phyloP scores from a whole-genome alignment of 2,888 invertebrate species.

The Rhyacophila evoluta region DNA sequence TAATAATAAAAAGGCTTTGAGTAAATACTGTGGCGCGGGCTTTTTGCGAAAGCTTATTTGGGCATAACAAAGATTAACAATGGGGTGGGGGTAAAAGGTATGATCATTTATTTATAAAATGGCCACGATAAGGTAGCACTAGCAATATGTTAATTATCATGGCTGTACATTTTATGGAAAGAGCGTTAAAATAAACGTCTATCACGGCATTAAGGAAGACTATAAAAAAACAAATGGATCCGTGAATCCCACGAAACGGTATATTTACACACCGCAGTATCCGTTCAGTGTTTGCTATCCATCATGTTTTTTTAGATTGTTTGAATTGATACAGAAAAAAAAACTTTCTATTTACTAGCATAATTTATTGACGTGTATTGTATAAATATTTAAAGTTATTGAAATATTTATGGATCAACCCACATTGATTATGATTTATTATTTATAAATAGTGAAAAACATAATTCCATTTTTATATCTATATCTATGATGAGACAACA shows the following conservation, averaged over 20 bases:
- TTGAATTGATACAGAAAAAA: too few relatives aligned
- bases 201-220: constrained; percentile 43
- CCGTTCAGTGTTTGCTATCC: too few relatives aligned
- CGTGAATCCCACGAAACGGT: background rate
- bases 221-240: constrained; percentile 48
- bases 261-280: background rate
- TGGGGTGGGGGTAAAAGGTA: constrained; percentile 27
- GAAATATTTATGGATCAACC: too few relatives aligned
- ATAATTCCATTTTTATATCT: too few relatives aligned
- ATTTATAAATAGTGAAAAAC: too few relatives aligned
- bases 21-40: constrained; percentile 30
- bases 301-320: too few relatives aligned
- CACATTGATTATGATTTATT: too few relatives aligned
- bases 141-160: constrained; percentile 50
- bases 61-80: constrained; percentile 36
- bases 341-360: too few relatives aligned
- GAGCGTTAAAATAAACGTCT: constrained; percentile 42
- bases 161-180: constrained; percentile 39
- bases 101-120: constrained; percentile 46
- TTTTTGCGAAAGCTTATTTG: background rate
- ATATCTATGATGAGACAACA: too few relatives aligned
- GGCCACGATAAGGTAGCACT: constrained; percentile 39
- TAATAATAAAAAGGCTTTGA: constrained; percentile 40
- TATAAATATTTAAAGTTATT: too few relatives aligned
- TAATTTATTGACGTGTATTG: too few relatives aligned